phyloP scores from a whole-genome alignment of 1,140 invertebrate genomes.

The Drosophila melanogaster region DNA sequence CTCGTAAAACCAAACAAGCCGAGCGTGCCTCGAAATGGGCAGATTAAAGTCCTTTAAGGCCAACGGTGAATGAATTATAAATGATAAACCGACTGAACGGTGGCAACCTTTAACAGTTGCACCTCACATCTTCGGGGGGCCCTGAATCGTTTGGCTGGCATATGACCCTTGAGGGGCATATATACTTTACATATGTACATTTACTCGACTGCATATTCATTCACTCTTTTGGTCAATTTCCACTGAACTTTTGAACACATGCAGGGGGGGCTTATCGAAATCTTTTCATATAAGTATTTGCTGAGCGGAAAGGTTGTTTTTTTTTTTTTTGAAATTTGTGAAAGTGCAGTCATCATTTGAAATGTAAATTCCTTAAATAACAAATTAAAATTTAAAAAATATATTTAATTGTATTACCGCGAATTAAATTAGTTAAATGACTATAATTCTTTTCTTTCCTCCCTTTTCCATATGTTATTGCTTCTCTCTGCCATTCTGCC shows the following conservation, averaged over 20 bases:
- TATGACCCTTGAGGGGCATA: slow-evolving; percentile 24
- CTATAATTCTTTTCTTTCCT: neutral
- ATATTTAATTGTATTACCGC: no score
- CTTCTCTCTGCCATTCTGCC: neutral
- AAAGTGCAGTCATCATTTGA: no score
- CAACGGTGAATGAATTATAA: slow-evolving; percentile 45
- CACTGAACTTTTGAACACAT: neutral
- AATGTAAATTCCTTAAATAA: no score
- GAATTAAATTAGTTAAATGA: neutral
- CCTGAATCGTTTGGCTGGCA: slow-evolving; percentile 16
- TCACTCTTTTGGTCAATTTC: slow-evolving; percentile 11
- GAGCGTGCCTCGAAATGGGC: slow-evolving; percentile 17
- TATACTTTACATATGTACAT: slow-evolving; percentile 22
- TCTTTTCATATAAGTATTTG: no score
- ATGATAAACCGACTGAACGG: slow-evolving; percentile 38
- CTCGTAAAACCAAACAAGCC: slow-evolving; percentile 30
- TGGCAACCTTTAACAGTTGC: slow-evolving; percentile 25
- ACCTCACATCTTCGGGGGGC: slow-evolving; percentile 12
- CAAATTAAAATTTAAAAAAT: no score
- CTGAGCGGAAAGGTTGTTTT: no score
- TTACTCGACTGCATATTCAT: neutral
- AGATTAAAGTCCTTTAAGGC: slow-evolving; percentile 47
- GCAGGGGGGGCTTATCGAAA: neutral
- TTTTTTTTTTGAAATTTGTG: no score
- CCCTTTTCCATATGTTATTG: neutral